phyloP scores from a whole-genome alignment of 2,888 invertebrate genomes.

The Strigamia transsilvanica region DNA sequence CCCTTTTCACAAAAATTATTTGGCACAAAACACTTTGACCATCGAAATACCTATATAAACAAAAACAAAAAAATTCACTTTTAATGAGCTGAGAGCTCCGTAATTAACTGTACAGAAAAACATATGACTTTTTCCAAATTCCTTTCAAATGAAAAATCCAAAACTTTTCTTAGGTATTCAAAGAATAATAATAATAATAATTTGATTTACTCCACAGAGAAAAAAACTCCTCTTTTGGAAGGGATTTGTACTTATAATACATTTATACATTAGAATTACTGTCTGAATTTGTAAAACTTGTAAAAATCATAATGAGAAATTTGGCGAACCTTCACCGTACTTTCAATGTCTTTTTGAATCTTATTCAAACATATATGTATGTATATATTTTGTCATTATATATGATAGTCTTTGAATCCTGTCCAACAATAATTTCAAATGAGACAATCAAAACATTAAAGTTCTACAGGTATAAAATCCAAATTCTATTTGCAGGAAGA shows the following conservation, averaged over 20 bases:
- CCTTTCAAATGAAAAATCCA: background rate
- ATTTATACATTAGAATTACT: background rate
- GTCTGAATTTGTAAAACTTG: background rate
- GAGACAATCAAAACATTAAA: constrained; percentile 18
- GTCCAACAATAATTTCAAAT: background rate
- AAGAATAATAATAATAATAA: background rate
- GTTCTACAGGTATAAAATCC: background rate
- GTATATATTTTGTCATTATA: background rate
- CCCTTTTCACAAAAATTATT: constrained; percentile 12
- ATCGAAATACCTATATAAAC: background rate
- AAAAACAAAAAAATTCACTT: background rate
- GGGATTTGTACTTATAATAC: constrained; percentile 1
- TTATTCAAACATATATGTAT: background rate
- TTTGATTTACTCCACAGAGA: no score
- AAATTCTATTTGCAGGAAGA: constrained; percentile 16
- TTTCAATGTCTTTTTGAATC: background rate
- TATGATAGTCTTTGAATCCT: constrained; percentile 3
- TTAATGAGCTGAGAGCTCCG: background rate
- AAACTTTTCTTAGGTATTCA: background rate
- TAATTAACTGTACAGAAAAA: background rate
- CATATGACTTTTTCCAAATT: background rate
- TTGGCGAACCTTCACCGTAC: no score
- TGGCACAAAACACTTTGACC: constrained; percentile 16
- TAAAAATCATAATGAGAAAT: background rate
- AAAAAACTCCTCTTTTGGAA: no score